phyloP scores from a whole-genome alignment of 2,888 invertebrate genomes.

The Pogonocherus hispidulus region DNA sequence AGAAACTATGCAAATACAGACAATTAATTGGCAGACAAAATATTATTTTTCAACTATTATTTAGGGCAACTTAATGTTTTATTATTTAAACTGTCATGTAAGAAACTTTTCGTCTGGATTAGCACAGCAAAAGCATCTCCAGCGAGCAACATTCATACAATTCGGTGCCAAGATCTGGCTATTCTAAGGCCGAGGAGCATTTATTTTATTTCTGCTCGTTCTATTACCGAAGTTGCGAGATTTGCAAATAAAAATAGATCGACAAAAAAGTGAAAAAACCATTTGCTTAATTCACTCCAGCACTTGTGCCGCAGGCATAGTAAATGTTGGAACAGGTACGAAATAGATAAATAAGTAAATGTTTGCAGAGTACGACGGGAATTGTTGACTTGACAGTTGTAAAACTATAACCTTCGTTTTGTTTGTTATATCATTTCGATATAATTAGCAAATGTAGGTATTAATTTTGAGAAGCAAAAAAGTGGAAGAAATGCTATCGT shows the following conservation, averaged over 20 bases:
- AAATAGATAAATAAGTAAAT: constrained; percentile 33
- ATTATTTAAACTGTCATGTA: too few relatives aligned
- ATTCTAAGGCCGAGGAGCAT: constrained; percentile 56
- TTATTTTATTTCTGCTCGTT: constrained; percentile 57
- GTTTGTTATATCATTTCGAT: constrained; percentile 23
- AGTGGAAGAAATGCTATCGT: constrained; percentile 22
- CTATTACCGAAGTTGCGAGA: constrained; percentile 44
- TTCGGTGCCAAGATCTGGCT: constrained; percentile 58
- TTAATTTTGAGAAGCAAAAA: neutral
- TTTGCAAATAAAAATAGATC: constrained; percentile 53
- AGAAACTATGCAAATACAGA: too few relatives aligned
- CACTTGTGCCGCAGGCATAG: neutral
- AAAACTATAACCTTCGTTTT: constrained; percentile 30
- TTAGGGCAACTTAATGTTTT: too few relatives aligned
- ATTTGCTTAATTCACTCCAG: constrained; percentile 34
- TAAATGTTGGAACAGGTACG: constrained; percentile 3
- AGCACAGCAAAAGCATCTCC: constrained; percentile 14
- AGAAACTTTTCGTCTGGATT: constrained; percentile 13
- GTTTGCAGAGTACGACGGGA: constrained; percentile 24
- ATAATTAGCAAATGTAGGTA: constrained; percentile 4
- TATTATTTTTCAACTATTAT: too few relatives aligned
- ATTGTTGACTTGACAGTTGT: constrained; percentile 11
- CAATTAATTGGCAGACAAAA: too few relatives aligned
- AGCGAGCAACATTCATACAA: constrained; percentile 24
- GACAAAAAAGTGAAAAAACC: constrained; percentile 40